Conservation (phyloP, 2,888 invertebrate genomes). For the Alcis repandata region DNA sequence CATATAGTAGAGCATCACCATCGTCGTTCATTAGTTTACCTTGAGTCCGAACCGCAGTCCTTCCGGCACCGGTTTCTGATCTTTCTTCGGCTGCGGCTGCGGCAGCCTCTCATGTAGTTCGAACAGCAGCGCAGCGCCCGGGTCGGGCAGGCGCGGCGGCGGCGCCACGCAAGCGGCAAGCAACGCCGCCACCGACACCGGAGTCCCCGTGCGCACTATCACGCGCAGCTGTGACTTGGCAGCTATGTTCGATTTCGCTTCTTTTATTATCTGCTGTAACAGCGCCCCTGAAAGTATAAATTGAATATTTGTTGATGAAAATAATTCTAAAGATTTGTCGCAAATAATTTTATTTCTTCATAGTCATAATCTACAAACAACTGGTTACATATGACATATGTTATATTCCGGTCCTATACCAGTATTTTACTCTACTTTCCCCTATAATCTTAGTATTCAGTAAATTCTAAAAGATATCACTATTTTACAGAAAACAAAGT, state of each 20-base stretch:
- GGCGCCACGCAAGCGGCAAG: conserved; percentile 86
- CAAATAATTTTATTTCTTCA: too few species aligned
- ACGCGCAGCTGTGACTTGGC: conserved; percentile 68
- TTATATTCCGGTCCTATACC: too few species aligned
- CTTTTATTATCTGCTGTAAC: conserved; percentile 84
- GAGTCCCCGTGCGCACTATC: conserved; percentile 87
- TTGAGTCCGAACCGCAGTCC: conserved; percentile 78
- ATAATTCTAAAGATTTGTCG: background rate
- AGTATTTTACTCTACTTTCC: too few species aligned
- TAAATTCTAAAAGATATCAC: too few species aligned
- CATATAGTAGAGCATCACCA: conserved; percentile 78
- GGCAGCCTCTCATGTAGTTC: conserved; percentile 83
- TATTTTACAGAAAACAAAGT: too few species aligned
- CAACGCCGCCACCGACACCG: conserved; percentile 87
- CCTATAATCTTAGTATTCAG: too few species aligned
- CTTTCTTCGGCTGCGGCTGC: conserved; percentile 67
- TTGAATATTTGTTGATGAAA: background rate
- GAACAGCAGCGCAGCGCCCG: conserved; percentile 85
- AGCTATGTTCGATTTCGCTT: conserved; percentile 71
- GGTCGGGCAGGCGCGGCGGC: conserved; percentile 86
- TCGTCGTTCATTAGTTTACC: conserved; percentile 64
- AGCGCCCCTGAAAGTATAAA: conserved; percentile 74
- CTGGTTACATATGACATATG: too few species aligned
- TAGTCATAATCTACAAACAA: too few species aligned
- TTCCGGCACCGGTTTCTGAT: conserved; percentile 61